Evolutionary conservation across 2,797 vertebrate species (phyloP).

Genomic region (Rhabdophis nuchalis): DNA sequence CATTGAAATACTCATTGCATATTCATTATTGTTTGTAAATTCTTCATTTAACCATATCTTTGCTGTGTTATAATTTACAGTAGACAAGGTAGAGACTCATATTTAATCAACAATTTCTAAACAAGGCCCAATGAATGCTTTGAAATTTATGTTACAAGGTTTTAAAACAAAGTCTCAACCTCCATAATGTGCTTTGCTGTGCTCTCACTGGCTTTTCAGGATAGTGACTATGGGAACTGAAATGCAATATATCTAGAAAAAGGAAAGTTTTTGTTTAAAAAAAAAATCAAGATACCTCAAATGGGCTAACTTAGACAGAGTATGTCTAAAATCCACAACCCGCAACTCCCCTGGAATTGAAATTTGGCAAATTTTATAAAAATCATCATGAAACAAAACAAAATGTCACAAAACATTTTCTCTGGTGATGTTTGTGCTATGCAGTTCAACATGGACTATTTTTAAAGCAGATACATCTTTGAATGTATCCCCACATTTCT

Average conservation of each 20-base stretch:
- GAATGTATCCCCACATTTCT: background rate
- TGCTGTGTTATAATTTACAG: background rate
- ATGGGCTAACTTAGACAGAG: background rate
- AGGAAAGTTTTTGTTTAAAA: background rate
- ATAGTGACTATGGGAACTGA: background rate
- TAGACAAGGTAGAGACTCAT: background rate
- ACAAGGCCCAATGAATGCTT: background rate
- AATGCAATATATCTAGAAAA: background rate
- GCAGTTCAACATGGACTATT: background rate
- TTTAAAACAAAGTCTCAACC: background rate
- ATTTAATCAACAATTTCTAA: background rate
- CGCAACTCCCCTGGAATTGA: background rate
- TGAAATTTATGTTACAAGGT: background rate
- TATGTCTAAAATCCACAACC: background rate
- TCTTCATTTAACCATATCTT: background rate
- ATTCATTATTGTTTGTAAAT: background rate
- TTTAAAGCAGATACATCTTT: background rate
- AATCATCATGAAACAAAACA: background rate
- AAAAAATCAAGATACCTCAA: background rate
- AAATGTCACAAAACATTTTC: background rate
- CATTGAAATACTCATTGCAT: background rate
- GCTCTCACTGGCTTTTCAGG: background rate
- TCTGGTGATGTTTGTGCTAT: background rate
- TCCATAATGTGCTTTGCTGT: background rate
- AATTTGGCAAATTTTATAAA: background rate